Evolutionary conservation across 2,888 invertebrate species (phyloP).

Genomic region (Eudasyphora cyanicolor): DNA sequence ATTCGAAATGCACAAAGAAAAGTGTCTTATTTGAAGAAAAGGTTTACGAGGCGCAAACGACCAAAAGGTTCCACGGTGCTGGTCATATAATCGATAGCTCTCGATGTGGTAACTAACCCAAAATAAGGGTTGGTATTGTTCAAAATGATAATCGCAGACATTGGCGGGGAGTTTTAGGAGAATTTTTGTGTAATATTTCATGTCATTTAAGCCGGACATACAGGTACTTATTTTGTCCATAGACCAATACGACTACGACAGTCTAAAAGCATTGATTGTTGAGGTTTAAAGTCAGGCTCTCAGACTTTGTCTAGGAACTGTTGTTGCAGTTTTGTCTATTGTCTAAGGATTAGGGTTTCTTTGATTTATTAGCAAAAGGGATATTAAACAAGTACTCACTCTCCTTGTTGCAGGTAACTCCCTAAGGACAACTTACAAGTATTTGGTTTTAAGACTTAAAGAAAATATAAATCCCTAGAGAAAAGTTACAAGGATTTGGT

Average conservation of each 20-base stretch:
- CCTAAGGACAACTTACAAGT: too few relatives aligned
- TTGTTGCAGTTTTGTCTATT: background rate
- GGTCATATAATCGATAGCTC: too few relatives aligned
- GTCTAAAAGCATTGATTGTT: background rate
- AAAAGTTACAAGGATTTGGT: too few relatives aligned
- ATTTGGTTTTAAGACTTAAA: background rate
- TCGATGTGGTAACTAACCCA: background rate
- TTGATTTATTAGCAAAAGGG: too few relatives aligned
- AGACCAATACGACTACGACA: background rate
- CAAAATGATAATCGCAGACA: background rate
- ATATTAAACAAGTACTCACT: too few relatives aligned
- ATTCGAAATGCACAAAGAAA: background rate
- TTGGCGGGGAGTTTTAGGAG: background rate
- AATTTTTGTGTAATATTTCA: slow-evolving; percentile 20
- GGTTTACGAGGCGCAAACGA: background rate
- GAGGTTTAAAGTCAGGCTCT: slow-evolving; percentile 25
- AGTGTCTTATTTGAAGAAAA: background rate
- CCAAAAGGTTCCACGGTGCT: background rate
- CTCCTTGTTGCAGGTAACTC: too few relatives aligned
- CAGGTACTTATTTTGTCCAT: background rate
- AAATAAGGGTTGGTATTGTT: slow-evolving; percentile 6
- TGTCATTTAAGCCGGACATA: slow-evolving; percentile 43
- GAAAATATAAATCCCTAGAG: too few relatives aligned
- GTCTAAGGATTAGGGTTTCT: background rate
- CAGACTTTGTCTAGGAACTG: background rate